Evolutionary conservation across 2,888 invertebrate genomes (phyloP), one percentile per base, ranked within the genome.

Genomic region (Tineola bisselliella): DNA sequence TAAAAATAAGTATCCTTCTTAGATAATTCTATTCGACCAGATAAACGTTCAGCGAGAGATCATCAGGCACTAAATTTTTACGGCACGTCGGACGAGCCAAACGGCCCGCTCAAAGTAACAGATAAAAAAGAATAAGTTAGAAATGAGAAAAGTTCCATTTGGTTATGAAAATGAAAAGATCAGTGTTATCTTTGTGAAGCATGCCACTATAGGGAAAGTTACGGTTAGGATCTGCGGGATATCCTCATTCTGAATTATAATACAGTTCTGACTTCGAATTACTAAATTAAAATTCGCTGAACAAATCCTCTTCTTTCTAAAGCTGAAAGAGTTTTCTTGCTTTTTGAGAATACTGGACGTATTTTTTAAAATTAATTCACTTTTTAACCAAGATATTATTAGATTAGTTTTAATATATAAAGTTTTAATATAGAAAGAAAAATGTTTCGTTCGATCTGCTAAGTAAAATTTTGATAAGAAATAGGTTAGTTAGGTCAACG

Each of bases 81-180:
- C 52, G 31, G 59, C 59, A 33, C 58, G 59, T 59, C 59, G 30
- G 30, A 11, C 31, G 43, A 18, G 43, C 61, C 33, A 57, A 57
- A 54, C 54, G 54, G 48, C 54, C 65, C 68, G 63, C 38, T 59
- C 64, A 66, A 65, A 65, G 66, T 79, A 79, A 79, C 76, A 75
- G 73, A 74, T 60, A 73, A 76, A 76, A 80, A 57, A 43, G 57
- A 25, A 44, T 60, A 61, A 81, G 78, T 82, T 82, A 72, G 33
- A 76, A 84, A 83, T 81, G 81, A 79, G 81, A 83, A 83, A 84
- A 84, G 77, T 83, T 84, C 76, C 73, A 74, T 81, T 79, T 73
- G 77, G 77, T 81, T 81, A 81, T 80, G 79, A 79, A 71, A 83
- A 83, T 78, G 77, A 76, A 79, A 77, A 79, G 76, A 79, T 81